Evolutionary conservation across 1,140 invertebrate genomes (phyloP), one percentile per base, ranked within the genome.

Genomic region (Macrotrachela quadricornifera): DNA sequence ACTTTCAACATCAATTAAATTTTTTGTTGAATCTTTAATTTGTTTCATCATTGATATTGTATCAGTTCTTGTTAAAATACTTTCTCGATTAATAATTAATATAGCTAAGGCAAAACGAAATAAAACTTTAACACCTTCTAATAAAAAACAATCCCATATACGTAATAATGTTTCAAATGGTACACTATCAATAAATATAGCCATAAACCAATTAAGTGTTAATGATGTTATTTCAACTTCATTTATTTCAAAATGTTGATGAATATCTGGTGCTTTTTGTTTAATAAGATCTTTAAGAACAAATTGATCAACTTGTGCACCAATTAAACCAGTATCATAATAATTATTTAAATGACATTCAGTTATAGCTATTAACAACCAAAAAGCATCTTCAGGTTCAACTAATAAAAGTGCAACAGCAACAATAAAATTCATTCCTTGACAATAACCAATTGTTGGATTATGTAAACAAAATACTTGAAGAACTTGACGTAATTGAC

Each of bases 351-450:
- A 30, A 47, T 68, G 66, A 1, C 63, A 58, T 58, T 75, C 73
- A 17, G 72, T 73, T 10, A 75, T 59, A 9, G 71, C 73, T n/a
- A 75, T 66, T 52, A 74, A 57, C 59, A 56, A 71, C 73, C 73
- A 75, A 59, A 75, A 75, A 11, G 74, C 65, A 59, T 75, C 73
- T 52, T 74, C 71, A 1, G 71, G 63, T 50, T 70, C 64, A 56
- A 75, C 63, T 58, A 75, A 73, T 11, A 75, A 59, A 0, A 75
- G 65, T 10, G 65, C 62, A 56, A 74, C 72, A n/a, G 65, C 74
- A 8, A 68, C 72, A 40, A 75, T 64, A 59, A 75, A 75, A 59
- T 75, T 75, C 73, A 75, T 74, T 37, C 73, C 73, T 61, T 75
- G 73, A 56, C 73, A 75, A 57, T 75, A 75, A 11, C 74, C 74